Evolutionary conservation across 2,888 invertebrate genomes (phyloP).

Genomic region (Labia minor): DNA sequence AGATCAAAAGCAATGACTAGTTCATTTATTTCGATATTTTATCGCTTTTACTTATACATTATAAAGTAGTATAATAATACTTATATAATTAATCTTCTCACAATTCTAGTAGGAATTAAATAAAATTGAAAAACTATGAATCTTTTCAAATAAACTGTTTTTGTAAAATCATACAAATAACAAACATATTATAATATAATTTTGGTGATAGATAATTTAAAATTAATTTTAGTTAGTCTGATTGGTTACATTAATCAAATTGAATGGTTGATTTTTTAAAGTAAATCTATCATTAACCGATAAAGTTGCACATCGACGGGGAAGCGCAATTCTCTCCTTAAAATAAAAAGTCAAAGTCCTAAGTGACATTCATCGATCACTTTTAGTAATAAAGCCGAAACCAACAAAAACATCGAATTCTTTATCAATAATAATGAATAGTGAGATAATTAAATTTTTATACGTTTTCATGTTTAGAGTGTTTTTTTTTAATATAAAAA

Average conservation of each 20-base stretch:
- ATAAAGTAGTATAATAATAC: too few relatives aligned
- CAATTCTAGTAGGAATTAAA: not conserved
- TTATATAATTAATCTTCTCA: not conserved
- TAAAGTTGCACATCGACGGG: not conserved
- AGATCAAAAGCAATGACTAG: not conserved
- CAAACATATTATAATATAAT: too few relatives aligned
- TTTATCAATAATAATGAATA: not conserved
- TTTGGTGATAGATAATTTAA: too few relatives aligned
- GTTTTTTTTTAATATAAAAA: not conserved
- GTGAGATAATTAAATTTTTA: not conserved
- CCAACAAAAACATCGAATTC: not conserved
- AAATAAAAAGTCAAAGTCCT: not conserved
- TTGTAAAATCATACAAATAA: too few relatives aligned
- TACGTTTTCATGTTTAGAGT: not conserved
- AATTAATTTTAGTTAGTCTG: not conserved
- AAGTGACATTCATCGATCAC: constrained; percentile 13
- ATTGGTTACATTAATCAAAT: not conserved
- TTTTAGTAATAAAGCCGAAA: not conserved
- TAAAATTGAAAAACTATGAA: too few relatives aligned
- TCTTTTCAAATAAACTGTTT: too few relatives aligned
- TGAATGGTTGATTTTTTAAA: not conserved
- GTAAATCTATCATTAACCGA: too few relatives aligned
- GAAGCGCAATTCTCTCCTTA: not conserved
- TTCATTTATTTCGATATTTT: not conserved
- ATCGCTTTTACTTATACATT: not conserved